A percentile compares a stretch with the other conserved stretches of the same genome.
These are phyloP conservation scores for Phrynosoma platyrhinos DNA, from an alignment of 2,113 vertebrate genomes.

Conservation along the genomic window DNA sequence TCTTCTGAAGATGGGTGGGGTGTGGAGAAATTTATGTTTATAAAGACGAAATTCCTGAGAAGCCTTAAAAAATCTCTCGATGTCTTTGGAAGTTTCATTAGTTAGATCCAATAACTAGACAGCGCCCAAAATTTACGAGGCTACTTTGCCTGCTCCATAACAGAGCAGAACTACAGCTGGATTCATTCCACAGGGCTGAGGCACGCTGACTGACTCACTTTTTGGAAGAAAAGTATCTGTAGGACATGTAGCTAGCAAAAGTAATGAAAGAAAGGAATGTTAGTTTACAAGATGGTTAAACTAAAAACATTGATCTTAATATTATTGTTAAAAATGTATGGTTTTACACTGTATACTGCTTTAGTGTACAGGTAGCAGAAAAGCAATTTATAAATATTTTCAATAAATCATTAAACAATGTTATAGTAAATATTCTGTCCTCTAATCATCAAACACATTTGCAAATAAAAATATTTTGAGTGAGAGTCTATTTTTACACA, in stretches of 20 bases:
- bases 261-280: neutral
- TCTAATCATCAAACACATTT: neutral
- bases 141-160: constrained; percentile 34
- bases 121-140: constrained; percentile 44
- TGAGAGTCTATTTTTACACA: neutral
- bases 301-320: neutral
- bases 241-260: neutral
- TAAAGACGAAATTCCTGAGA: constrained; percentile 40
- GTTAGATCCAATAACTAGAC: constrained; percentile 45
- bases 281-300: neutral
- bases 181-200: constrained; percentile 36
- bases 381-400: neutral
- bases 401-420: neutral
- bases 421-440: neutral
- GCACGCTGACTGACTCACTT: constrained; percentile 14
- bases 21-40: neutral
- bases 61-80: constrained; percentile 20
- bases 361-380: neutral
- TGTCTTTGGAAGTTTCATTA: constrained; percentile 35
- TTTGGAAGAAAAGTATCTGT: constrained; percentile 55
- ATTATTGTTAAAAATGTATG: neutral
- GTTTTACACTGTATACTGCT: neutral
- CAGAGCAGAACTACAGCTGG: constrained; percentile 4
- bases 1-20: neutral
- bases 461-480: neutral